Base-by-base conservation (phyloP, 2,888 invertebrate species). In the Melangyna quadrimaculata region DNA sequence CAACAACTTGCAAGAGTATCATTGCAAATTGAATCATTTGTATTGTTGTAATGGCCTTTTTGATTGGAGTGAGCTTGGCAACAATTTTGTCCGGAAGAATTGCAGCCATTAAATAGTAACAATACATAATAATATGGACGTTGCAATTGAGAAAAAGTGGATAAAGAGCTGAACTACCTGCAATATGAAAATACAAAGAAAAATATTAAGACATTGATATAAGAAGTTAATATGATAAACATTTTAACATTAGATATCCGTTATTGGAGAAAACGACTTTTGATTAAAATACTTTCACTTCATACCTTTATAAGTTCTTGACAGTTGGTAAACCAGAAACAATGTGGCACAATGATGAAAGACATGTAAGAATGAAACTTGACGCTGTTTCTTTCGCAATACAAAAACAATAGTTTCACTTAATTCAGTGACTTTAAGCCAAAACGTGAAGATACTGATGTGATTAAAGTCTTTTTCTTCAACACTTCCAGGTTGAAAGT, bases 71-170 rank as follows among this genome's bases (percentile, higher is more conserved):
- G 48, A 96, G 91, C 82, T 91, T 91, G 24, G 92, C 93, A 89
- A 95, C 94, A 87, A 94, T 91, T 48, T 90, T 89, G 6, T 94
- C 93, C 86, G 95, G 89, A 22, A 89, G 95, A 78, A 95, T 93
- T 75, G 95, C 94, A 0, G 95, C 92, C 1, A 95, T 89, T 12
- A 95, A 93, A 90, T 96, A 96, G 91, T 96, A 96, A 7, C 93
- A 93, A 90, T 96, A 96, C 96, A 96, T 96, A n/a, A 96, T 90
- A 4, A 96, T 93, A 88, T 96, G 96, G 2, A 96, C 94, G 0
- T 93, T 91, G 63, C 93, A 94, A 90, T 96, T 96, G 61, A 95
- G 89, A 91, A 95, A 93, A 0, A 95, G 93, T 0, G 94, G 93
- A 89, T 95, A 94, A 0, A 95, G 93, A 48, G 94, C 93, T 91